A percentile compares a stretch with the other conserved stretches of the same genome.
These are phyloP conservation scores for Ostrea edulis DNA, from an alignment of 1,140 invertebrate species.

Conservation along the genomic window DNA sequence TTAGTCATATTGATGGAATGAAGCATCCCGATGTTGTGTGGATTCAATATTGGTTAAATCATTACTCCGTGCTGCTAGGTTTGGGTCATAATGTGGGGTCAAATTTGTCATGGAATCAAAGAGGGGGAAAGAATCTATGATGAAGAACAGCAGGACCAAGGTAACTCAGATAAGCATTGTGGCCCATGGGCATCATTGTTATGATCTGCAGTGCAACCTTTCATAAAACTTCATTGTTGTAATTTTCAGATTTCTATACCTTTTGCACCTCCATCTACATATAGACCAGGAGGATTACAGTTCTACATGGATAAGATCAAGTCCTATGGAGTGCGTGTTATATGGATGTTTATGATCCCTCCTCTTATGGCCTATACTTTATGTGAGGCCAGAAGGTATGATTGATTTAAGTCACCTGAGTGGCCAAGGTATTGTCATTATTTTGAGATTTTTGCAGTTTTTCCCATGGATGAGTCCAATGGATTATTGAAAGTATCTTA, in stretches of 20 bases:
- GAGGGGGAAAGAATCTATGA: too few species aligned
- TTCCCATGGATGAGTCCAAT: too few species aligned
- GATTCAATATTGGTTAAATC: neutral
- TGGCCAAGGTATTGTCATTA: neutral
- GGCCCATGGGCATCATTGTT: neutral
- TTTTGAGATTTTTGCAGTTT: too few species aligned
- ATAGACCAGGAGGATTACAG: slow-evolving; percentile 16
- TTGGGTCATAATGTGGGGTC: too few species aligned
- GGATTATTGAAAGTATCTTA: too few species aligned
- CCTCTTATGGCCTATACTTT: slow-evolving; percentile 49
- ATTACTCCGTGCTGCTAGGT: neutral
- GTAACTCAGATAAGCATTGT: neutral
- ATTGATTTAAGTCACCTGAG: too few species aligned
- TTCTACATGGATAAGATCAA: slow-evolving; percentile 41
- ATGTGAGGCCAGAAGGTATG: slow-evolving; percentile 49
- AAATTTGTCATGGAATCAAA: too few species aligned
- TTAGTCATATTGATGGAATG: neutral
- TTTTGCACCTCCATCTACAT: slow-evolving; percentile 21
- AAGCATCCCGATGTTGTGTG: neutral
- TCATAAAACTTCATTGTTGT: too few species aligned
- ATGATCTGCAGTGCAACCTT: too few species aligned
- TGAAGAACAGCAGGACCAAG: neutral
- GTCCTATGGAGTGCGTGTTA: slow-evolving; percentile 43
- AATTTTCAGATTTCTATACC: slow-evolving; percentile 41
- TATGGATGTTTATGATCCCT: slow-evolving; percentile 49